Evolutionary conservation across 1,140 invertebrate species (phyloP).

Genomic region (Charaxes varanes): DNA sequence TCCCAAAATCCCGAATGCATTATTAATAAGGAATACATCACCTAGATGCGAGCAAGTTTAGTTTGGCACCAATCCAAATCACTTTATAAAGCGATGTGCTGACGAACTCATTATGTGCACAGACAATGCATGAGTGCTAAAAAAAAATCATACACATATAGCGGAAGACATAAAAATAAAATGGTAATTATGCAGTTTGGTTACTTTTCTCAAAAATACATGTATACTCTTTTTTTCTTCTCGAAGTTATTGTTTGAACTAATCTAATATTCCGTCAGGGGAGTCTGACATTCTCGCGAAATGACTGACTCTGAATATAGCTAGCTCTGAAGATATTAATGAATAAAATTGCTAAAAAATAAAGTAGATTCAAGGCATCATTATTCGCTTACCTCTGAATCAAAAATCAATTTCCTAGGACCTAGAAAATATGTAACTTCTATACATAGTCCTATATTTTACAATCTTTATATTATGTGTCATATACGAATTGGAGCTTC

Average conservation of each 20-base stretch:
- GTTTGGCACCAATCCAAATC: neutral
- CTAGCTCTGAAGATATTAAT: neutral
- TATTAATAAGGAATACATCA: constrained; percentile 9
- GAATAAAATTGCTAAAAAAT: neutral
- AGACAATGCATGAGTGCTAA: too few species aligned
- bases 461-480: neutral
- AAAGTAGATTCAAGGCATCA: too few species aligned
- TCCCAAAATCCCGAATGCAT: neutral
- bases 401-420: constrained; percentile 1
- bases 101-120: neutral
- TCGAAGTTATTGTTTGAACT: too few species aligned
- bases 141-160: neutral
- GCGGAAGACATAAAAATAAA: neutral
- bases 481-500: neutral
- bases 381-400: neutral
- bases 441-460: neutral
- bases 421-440: neutral
- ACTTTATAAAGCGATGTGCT: neutral
- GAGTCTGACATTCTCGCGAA: too few species aligned
- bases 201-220: too few species aligned
- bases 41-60: constrained; percentile 1
- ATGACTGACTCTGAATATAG: neutral
- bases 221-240: too few species aligned
- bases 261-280: too few species aligned
- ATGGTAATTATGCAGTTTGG: too few species aligned